phyloP scores from a whole-genome alignment of 2,113 vertebrate species.

The Salvelinus sp. region DNA sequence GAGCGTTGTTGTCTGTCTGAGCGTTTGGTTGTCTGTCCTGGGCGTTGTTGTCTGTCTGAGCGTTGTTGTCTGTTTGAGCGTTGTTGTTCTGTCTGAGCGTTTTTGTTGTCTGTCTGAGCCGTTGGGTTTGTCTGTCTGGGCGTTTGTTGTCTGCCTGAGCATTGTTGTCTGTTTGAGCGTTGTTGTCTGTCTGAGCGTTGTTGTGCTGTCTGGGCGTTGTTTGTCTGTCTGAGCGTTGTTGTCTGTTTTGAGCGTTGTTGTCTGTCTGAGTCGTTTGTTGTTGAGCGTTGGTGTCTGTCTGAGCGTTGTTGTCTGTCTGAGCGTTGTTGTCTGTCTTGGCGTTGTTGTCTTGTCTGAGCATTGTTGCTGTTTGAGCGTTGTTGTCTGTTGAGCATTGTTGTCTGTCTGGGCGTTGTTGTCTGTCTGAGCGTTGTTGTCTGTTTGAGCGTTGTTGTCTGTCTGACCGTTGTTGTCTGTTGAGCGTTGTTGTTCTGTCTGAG shows the following conservation, averaged over 20 bases:
- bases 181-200: constrained; percentile 32
- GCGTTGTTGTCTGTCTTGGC: constrained; percentile 2
- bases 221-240: constrained; percentile 5
- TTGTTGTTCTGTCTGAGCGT: constrained; percentile 35
- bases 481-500: too few species aligned
- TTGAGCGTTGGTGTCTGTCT: background rate
- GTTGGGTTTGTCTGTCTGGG: constrained; percentile 33
- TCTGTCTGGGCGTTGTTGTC: too few species aligned
- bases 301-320: constrained; percentile 26
- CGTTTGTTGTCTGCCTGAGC: constrained; percentile 5
- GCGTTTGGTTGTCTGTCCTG: constrained; percentile 3
- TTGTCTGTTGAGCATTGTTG: too few species aligned
- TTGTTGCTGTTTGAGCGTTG: constrained; percentile 10
- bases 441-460: too few species aligned
- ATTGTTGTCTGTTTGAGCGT: constrained; percentile 5
- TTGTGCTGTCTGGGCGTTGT: constrained; percentile 5
- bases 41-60: background rate
- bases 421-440: too few species aligned
- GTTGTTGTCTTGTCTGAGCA: constrained; percentile 11
- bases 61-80: constrained; percentile 18
- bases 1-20: background rate
- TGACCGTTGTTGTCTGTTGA: too few species aligned
- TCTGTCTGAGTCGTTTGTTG: too few species aligned
- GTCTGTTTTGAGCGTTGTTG: background rate
- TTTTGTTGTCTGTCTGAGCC: background rate